A percentile compares a stretch with the other conserved stretches of the same genome.
These are phyloP conservation scores for Simalia tracyae DNA, from an alignment of 2,797 vertebrate species.

Conservation along the genomic window DNA sequence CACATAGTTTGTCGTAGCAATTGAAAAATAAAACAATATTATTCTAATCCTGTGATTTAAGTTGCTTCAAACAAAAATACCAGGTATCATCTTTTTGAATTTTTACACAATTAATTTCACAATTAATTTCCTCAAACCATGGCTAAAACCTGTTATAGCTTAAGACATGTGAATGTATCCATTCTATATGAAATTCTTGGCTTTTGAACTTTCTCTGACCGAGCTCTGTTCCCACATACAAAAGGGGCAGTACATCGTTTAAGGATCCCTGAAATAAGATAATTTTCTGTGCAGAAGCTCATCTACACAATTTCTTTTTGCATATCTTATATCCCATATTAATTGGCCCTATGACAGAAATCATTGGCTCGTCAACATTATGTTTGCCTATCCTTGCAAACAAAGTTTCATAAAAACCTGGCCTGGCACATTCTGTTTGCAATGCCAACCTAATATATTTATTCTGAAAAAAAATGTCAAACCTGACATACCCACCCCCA, in stretches of 20 bases:
- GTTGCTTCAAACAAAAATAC: background rate
- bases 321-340: background rate
- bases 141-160: background rate
- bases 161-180: background rate
- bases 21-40: background rate
- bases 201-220: background rate
- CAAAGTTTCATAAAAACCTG: background rate
- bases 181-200: background rate
- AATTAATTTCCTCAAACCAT: background rate
- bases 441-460: background rate
- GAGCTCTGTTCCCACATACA: background rate
- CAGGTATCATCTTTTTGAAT: background rate
- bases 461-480: background rate
- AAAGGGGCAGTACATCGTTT: background rate
- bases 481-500: too few relatives aligned
- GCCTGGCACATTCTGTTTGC: background rate
- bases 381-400: background rate
- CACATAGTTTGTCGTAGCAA: background rate
- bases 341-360: background rate
- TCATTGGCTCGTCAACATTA: background rate
- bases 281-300: background rate
- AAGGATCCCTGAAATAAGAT: background rate
- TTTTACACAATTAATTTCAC: background rate
- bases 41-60: background rate
- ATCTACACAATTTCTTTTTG: background rate